Evolutionary conservation across 1,140 invertebrate species (phyloP).

Genomic region (Drosophila pallidifrons): DNA sequence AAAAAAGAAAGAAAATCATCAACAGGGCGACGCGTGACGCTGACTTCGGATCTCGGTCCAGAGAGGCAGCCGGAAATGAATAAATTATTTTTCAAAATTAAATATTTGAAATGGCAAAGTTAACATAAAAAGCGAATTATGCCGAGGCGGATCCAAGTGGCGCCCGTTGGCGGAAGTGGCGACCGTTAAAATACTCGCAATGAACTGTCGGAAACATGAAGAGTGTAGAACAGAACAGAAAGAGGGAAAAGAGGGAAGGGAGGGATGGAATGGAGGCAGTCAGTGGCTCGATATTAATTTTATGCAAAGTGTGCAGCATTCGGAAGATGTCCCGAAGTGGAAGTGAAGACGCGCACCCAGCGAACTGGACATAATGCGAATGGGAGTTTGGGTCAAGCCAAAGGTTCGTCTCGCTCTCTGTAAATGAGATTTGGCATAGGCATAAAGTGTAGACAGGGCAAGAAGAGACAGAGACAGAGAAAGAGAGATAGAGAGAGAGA

Average conservation of each 20-base stretch:
- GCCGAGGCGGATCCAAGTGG: slow-evolving; percentile 32
- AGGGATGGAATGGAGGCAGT: not conserved
- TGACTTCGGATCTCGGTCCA: slow-evolving; percentile 2
- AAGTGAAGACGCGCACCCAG: slow-evolving; percentile 39
- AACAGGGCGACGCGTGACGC: slow-evolving; percentile 38
- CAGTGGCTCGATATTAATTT: slow-evolving; percentile 73
- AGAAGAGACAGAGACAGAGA: not conserved
- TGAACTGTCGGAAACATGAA: slow-evolving; percentile 71
- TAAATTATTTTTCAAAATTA: slow-evolving; percentile 81
- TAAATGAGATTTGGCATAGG: too few species aligned
- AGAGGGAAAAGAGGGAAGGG: too few species aligned
- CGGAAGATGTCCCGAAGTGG: slow-evolving; percentile 53
- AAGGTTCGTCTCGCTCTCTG: not conserved
- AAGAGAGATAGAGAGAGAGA: not conserved
- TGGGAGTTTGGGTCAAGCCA: slow-evolving; percentile 24
- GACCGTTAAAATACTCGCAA: slow-evolving; percentile 78
- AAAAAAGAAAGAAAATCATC: slow-evolving; percentile 34
- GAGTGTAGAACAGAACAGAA: not conserved
- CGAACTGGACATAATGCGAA: slow-evolving; percentile 61
- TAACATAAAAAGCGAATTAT: slow-evolving; percentile 79
- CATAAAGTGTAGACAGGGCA: too few species aligned
- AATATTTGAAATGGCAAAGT: slow-evolving; percentile 81
- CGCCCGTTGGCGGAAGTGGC: slow-evolving; percentile 67
- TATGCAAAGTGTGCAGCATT: slow-evolving; percentile 71
- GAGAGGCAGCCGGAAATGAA: slow-evolving; percentile 68